Percentiles rank a stretch among this genome's conserved stretches.
Evolutionary conservation across 2,888 invertebrate species (phyloP).

Genomic region (Campoplex nolae): DNA sequence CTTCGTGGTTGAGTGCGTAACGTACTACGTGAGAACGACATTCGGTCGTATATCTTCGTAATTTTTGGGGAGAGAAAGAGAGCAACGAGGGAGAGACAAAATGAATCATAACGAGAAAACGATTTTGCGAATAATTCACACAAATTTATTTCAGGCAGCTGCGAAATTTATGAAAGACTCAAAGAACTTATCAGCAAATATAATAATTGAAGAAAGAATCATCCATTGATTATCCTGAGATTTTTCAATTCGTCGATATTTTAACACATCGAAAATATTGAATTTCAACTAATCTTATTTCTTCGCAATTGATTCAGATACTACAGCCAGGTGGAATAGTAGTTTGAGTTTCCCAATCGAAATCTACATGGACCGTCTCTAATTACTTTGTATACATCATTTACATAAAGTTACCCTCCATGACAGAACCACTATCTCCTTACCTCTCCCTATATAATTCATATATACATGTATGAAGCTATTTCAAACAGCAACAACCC

Average conservation of each 20-base stretch:
- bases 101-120: neutral
- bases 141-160: neutral
- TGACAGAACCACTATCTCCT: conserved; percentile 69
- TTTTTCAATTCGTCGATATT: no score
- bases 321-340: conserved; percentile 64
- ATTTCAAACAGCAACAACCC: conserved; percentile 43
- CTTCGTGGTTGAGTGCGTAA: conserved; percentile 14
- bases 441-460: conserved; percentile 27
- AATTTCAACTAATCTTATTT: neutral
- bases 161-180: neutral
- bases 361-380: conserved; percentile 73
- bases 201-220: neutral
- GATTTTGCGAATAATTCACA: conserved; percentile 4
- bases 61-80: conserved; percentile 8
- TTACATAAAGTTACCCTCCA: conserved; percentile 77
- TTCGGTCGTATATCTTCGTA: conserved; percentile 8
- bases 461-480: conserved; percentile 38
- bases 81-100: conserved; percentile 24
- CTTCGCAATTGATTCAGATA: no score
- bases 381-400: conserved; percentile 79
- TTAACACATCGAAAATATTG: no score
- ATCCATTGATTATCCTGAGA: neutral
- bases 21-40: conserved; percentile 37
- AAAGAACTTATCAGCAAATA: neutral
- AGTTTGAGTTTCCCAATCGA: conserved; percentile 65